phyloP scores from a whole-genome alignment of 2,113 vertebrate species.

The Ammodytes marinus region DNA sequence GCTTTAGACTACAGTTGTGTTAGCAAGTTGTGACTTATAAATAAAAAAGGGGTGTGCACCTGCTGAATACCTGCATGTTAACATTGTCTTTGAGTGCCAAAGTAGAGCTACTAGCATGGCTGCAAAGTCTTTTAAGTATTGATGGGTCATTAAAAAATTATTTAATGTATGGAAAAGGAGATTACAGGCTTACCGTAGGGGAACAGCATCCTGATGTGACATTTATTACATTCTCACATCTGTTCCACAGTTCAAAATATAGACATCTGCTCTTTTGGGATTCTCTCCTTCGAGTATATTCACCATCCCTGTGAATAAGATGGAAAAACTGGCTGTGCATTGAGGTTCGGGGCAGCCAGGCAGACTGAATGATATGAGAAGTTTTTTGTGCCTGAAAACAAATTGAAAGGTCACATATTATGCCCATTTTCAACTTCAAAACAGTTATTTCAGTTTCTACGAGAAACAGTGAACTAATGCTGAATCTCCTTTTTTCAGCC shows the following conservation, averaged over 20 bases:
- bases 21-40: not conserved
- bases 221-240: slow-evolving; percentile 39
- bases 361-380: not conserved
- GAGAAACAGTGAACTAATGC: too few relatives aligned
- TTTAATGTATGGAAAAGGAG: slow-evolving; percentile 25
- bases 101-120: not conserved
- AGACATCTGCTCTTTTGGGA: slow-evolving; percentile 24
- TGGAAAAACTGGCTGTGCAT: not conserved
- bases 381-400: not conserved
- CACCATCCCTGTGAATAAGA: slow-evolving; percentile 1
- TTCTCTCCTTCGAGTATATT: not conserved
- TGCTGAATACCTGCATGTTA: not conserved
- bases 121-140: not conserved
- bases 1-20: not conserved
- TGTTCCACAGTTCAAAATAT: slow-evolving; percentile 4
- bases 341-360: not conserved
- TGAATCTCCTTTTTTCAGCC: too few relatives aligned
- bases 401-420: not conserved
- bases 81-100: not conserved
- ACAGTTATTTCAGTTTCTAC: too few relatives aligned
- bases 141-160: not conserved
- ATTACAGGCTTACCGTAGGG: not conserved
- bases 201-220: slow-evolving; percentile 14
- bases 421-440: too few relatives aligned
- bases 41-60: not conserved